Evolutionary conservation across 1,140 invertebrate species (phyloP), one percentile per base, ranked within the genome.

Genomic region (Brachionus koreanus): DNA sequence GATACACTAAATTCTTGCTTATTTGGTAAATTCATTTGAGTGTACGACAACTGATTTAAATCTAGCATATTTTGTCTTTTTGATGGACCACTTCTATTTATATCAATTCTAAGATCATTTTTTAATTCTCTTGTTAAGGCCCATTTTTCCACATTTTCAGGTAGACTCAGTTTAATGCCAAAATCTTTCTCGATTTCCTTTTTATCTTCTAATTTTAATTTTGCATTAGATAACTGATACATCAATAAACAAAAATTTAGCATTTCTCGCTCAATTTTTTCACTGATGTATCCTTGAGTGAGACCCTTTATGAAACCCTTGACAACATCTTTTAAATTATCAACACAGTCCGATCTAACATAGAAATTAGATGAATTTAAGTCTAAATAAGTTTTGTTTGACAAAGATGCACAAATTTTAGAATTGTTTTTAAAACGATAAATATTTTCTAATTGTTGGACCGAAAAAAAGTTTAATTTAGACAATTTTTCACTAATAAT

Each of bases 121-220:
- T 46, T 10, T 16, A 13, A 12, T 13, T 74, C 12, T 12, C 43
- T 10, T 23, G 19, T 1, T 16, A 74, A 25, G 3, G 16, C 10
- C 42, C 39, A 74, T 25, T 29, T 46, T 25, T 43, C 25, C 6
- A 37, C 29, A 19, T n/a, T 7, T 3, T 19, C 35, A 16, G 65
- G 65, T 12, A 69, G n/a, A 4, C 12, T n/a, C 16, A 69, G 37
- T 39, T 69, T 69, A 3, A 69, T 69, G 2, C 65, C 33, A 69
- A 69, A 69, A 9, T 69, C 65, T 69, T 69, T 69, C 37, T 69
- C 65, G 5, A 69, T 69, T 39, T 69, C 65, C 19, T 69, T 69
- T 39, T 16, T 16, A 39, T 69, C 65, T 37, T 69, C 65, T 16
- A 16, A 16, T 16, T 39, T 69, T 2, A 69, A 16, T 39, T 39